Evolutionary conservation across 2,888 invertebrate genomes (phyloP).

Genomic region (Dendrolimus pini): DNA sequence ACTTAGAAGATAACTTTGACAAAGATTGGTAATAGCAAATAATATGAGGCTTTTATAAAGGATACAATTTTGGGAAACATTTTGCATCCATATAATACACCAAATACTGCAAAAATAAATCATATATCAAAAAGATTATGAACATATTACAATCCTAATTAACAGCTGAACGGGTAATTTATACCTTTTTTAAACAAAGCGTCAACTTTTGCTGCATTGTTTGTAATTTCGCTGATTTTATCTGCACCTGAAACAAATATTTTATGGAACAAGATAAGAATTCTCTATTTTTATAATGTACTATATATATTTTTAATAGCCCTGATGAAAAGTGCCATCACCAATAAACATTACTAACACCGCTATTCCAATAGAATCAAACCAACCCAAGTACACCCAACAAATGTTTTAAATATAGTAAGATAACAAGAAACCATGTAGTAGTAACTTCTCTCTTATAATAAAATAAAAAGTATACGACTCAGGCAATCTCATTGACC

Average conservation of each 20-base stretch:
- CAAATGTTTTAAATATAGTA: no score
- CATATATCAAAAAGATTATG: conserved; percentile 11
- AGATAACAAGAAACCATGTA: no score
- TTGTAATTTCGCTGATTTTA: conserved; percentile 42
- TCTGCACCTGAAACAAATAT: conserved; percentile 34
- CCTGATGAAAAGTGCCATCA: no score
- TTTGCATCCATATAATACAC: conserved; percentile 9
- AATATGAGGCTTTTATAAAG: conserved; percentile 21
- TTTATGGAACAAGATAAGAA: background rate
- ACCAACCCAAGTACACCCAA: no score
- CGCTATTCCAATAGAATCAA: no score
- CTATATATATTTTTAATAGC: no score
- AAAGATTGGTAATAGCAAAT: no score
- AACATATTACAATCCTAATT: background rate
- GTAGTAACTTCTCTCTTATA: no score
- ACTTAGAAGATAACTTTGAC: no score
- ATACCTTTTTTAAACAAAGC: conserved; percentile 52
- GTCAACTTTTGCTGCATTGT: conserved; percentile 33
- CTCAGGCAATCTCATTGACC: no score
- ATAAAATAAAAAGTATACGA: no score
- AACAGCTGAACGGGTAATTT: background rate
- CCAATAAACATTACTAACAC: no score
- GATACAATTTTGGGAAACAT: conserved; percentile 26
- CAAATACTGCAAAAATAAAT: conserved; percentile 23
- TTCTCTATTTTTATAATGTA: background rate